These are phyloP conservation scores for Eudasyphora cyanicolor DNA, from an alignment of 2,888 invertebrate species.

Conservation along the genomic window DNA sequence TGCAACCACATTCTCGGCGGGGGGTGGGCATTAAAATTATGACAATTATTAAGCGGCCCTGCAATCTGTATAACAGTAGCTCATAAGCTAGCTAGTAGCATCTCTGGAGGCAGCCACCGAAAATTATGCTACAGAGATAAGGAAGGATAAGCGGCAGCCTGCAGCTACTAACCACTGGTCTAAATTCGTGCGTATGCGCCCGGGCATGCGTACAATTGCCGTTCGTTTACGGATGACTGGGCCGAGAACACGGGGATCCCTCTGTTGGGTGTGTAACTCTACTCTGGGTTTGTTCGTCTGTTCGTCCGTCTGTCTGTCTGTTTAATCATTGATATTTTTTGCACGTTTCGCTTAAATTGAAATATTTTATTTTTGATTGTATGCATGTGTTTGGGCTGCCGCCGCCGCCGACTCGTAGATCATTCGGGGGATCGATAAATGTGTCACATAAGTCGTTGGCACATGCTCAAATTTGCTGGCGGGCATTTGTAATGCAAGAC, in stretches of 20 bases:
- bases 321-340: constrained; percentile 49
- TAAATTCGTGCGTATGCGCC: constrained; percentile 2
- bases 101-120: constrained; percentile 46
- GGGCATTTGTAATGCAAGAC: constrained; percentile 62
- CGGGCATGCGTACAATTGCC: not conserved
- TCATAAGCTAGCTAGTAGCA: constrained; percentile 27
- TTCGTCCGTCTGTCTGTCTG: not conserved
- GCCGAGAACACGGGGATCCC: not conserved
- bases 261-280: not conserved
- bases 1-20: constrained; percentile 66
- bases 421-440: constrained; percentile 68
- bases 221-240: constrained; percentile 2
- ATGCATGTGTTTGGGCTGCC: constrained; percentile 53
- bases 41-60: constrained; percentile 76
- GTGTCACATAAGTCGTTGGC: constrained; percentile 68
- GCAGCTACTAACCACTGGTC: too few species aligned
- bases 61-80: constrained; percentile 64
- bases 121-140: constrained; percentile 29
- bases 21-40: constrained; percentile 73
- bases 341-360: constrained; percentile 66
- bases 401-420: constrained; percentile 63
- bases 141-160: too few species aligned
- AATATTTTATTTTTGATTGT: constrained; percentile 67
- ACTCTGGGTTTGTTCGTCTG: constrained; percentile 25
- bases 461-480: constrained; percentile 62